Percentiles rank a stretch among this genome's conserved stretches.
These are phyloP conservation scores for Euphydryas editha DNA, from an alignment of 2,888 invertebrate species.

Conservation along the genomic window DNA sequence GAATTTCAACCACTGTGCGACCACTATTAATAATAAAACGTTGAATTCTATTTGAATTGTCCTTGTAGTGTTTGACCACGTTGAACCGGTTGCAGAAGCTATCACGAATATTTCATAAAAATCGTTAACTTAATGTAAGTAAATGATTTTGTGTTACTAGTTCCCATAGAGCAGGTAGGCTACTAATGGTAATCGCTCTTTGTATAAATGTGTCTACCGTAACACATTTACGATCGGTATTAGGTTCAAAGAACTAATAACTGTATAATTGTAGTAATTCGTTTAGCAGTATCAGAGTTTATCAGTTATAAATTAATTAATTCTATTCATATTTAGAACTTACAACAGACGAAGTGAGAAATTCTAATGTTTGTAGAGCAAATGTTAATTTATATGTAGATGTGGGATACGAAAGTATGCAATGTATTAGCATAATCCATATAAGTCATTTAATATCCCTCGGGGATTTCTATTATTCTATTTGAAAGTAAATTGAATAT, in stretches of 20 bases:
- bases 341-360: no score
- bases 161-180: not conserved
- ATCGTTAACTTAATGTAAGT: not conserved
- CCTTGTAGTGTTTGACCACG: not conserved
- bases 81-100: not conserved
- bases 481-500: constrained; percentile 6
- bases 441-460: constrained; percentile 6
- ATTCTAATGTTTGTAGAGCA: not conserved
- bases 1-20: no score
- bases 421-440: not conserved
- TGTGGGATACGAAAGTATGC: not conserved
- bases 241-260: no score
- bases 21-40: no score
- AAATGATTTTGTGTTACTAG: not conserved
- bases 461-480: constrained; percentile 6
- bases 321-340: no score
- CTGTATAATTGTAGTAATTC: no score
- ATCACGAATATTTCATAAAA: not conserved
- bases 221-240: not conserved
- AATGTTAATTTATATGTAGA: not conserved
- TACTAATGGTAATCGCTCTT: not conserved
- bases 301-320: no score
- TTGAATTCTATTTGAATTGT: no score
- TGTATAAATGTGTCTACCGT: not conserved
- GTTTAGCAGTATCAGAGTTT: no score